Conservation (phyloP, 2,888 invertebrate genomes). For the Melanotus villosus region DNA sequence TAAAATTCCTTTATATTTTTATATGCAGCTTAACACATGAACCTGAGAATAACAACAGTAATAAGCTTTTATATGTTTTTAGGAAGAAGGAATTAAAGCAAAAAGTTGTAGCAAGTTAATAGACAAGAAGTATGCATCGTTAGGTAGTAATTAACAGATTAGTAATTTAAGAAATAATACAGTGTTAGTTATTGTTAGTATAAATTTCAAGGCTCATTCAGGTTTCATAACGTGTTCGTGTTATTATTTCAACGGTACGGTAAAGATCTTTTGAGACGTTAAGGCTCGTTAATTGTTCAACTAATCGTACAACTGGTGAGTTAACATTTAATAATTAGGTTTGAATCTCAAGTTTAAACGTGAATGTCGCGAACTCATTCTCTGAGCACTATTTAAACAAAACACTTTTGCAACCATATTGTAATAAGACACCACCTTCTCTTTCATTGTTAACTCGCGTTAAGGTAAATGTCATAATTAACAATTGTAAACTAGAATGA, state of each 20-base stretch:
- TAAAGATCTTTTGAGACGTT: conserved; percentile 12
- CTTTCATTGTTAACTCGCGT: conserved; percentile 32
- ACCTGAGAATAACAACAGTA: too few species aligned
- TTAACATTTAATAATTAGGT: conserved; percentile 44
- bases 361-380: conserved; percentile 43
- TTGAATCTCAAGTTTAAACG: conserved; percentile 44
- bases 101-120: too few species aligned
- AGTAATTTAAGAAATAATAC: conserved; percentile 4
- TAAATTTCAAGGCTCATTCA: conserved; percentile 31
- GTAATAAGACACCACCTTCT: conserved; percentile 40
- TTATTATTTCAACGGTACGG: conserved; percentile 16
- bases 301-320: conserved; percentile 29
- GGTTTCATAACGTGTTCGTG: conserved; percentile 31
- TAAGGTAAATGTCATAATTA: conserved; percentile 37
- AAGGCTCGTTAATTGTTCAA: conserved; percentile 38
- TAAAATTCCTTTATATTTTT: too few species aligned
- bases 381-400: conserved; percentile 25
- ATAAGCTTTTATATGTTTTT: too few species aligned
- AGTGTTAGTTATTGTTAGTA: conserved; percentile 14
- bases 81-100: too few species aligned
- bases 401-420: conserved; percentile 37
- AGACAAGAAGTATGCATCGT: too few species aligned
- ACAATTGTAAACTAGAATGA: not conserved
- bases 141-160: not conserved
- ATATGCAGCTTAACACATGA: too few species aligned